Percentiles rank a stretch among this genome's conserved stretches.
These are phyloP conservation scores for Camptogramma bilineatum DNA, from an alignment of 2,888 invertebrate genomes.

Conservation along the genomic window DNA sequence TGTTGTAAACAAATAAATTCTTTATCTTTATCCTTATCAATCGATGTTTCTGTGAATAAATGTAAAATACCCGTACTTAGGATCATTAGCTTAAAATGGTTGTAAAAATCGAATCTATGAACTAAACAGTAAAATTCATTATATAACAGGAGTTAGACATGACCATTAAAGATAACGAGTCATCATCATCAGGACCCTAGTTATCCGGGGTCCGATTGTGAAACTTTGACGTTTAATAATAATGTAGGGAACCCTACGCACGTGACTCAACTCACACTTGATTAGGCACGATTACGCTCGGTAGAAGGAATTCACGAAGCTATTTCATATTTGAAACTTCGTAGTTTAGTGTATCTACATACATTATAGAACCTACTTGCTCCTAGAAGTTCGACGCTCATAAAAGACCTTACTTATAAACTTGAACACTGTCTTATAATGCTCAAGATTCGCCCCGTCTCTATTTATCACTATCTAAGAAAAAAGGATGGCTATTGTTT, in stretches of 20 bases:
- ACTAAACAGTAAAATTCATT: not conserved
- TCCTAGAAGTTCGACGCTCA: not conserved
- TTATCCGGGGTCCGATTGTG: constrained; percentile 20
- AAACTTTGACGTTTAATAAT: constrained; percentile 30
- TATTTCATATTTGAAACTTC: not conserved
- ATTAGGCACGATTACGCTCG: constrained; percentile 41
- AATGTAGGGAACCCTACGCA: constrained; percentile 38
- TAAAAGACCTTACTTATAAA: no score
- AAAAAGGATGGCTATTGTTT: no score
- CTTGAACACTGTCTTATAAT: no score
- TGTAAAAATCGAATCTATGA: not conserved
- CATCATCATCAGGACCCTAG: constrained; percentile 22
- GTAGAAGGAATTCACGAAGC: not conserved
- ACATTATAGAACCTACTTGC: not conserved
- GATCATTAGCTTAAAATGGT: no score
- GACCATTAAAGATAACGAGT: constrained; percentile 22
- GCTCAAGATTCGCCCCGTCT: no score
- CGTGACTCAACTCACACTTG: constrained; percentile 45
- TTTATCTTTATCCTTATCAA: no score
- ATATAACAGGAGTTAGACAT: constrained; percentile 16
- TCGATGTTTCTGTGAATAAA: no score
- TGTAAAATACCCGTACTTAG: no score
- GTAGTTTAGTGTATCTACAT: not conserved
- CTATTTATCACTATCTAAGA: no score
- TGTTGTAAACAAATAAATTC: no score